phyloP scores from a whole-genome alignment of 1,140 invertebrate species.

The Pachypsylla venusta region DNA sequence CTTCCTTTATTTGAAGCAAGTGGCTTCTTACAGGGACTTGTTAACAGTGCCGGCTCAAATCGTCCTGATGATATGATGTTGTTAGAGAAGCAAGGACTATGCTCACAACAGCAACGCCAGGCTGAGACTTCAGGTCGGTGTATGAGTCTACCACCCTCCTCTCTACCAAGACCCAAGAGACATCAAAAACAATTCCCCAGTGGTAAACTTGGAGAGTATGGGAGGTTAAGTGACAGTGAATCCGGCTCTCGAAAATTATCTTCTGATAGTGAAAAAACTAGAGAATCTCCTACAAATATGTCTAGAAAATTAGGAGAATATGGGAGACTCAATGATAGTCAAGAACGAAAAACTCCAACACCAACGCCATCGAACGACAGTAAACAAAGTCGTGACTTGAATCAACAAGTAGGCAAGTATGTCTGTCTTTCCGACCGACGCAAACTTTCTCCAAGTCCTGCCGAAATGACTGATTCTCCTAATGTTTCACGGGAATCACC shows the following conservation, averaged over 20 bases:
- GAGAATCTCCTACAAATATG: slow-evolving; percentile 17
- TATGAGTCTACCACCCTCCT: slow-evolving; percentile 45
- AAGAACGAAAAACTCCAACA: slow-evolving; percentile 17
- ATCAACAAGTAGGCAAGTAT: neutral
- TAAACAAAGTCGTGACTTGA: slow-evolving; percentile 1
- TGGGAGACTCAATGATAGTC: slow-evolving; percentile 15
- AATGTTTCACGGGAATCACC: slow-evolving; percentile 9
- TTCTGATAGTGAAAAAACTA: slow-evolving; percentile 10
- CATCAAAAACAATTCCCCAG: slow-evolving; percentile 31
- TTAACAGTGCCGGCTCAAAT: slow-evolving; percentile 16
- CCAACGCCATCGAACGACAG: slow-evolving; percentile 6
- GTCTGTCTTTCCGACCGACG: neutral
- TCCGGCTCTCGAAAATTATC: slow-evolving; percentile 15
- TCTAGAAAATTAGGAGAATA: slow-evolving; percentile 22
- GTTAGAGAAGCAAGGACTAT: slow-evolving; percentile 55
- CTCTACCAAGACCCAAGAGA: slow-evolving; percentile 46
- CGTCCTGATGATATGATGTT: slow-evolving; percentile 50
- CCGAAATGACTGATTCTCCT: slow-evolving; percentile 6
- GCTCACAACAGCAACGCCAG: slow-evolving; percentile 55
- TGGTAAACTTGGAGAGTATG: slow-evolving; percentile 25
- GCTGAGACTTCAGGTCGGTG: slow-evolving; percentile 33
- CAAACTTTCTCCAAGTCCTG: slow-evolving; percentile 8
- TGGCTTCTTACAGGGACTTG: slow-evolving; percentile 35
- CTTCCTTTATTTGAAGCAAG: slow-evolving; percentile 31
- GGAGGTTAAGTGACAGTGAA: slow-evolving; percentile 23